Percentiles rank a stretch among this genome's conserved stretches.
Conservation (phyloP, 2,888 invertebrate genomes). For the Sinelater perroti region DNA sequence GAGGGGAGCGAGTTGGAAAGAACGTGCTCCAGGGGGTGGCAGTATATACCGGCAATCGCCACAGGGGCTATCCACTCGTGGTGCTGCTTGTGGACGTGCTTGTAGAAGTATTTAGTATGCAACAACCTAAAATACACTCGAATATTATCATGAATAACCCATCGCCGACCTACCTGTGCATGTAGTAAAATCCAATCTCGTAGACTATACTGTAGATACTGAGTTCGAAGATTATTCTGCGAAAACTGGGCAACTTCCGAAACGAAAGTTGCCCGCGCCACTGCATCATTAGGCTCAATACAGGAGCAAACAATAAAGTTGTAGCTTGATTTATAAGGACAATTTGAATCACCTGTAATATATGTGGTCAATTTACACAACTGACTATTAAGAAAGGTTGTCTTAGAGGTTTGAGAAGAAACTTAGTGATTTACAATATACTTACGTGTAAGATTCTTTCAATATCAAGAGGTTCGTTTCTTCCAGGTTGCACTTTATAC, state of each 20-base stretch:
- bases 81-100: slow-evolving; percentile 84
- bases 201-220: slow-evolving; percentile 78
- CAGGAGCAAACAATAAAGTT: slow-evolving; percentile 74
- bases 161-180: slow-evolving; percentile 79
- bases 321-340: slow-evolving; percentile 80
- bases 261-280: slow-evolving; percentile 74
- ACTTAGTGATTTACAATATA: too few species aligned
- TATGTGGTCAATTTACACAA: too few species aligned
- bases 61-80: slow-evolving; percentile 91
- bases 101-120: slow-evolving; percentile 78
- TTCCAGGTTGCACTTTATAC: slow-evolving; percentile 85
- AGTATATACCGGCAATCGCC: slow-evolving; percentile 81
- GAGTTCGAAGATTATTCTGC: slow-evolving; percentile 78
- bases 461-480: slow-evolving; percentile 78
- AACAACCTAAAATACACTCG: too few species aligned
- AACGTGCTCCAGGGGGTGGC: slow-evolving; percentile 81
- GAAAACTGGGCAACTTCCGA: slow-evolving; percentile 78
- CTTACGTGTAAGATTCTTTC: slow-evolving; percentile 67
- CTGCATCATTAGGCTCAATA: too few species aligned
- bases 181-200: slow-evolving; percentile 85
- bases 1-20: slow-evolving; percentile 82
- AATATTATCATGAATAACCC: background rate
- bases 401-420: too few species aligned
- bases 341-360: slow-evolving; percentile 69
- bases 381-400: too few species aligned